Percentiles rank a stretch among this genome's conserved stretches.
Conservation (phyloP, 1,140 invertebrate genomes). For the Apis cerana region DNA sequence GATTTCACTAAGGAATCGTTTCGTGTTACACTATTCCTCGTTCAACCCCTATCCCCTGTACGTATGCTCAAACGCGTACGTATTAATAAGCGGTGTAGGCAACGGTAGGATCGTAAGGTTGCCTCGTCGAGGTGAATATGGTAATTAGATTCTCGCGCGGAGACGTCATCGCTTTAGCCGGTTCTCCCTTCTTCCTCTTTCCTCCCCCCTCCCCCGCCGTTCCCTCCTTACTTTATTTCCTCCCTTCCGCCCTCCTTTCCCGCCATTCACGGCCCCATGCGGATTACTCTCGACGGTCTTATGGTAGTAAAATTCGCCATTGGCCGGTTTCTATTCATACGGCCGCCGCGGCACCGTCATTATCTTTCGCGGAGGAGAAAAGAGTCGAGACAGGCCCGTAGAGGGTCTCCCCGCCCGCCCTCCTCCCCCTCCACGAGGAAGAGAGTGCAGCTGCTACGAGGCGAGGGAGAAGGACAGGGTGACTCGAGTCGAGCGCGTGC, state of each 20-base stretch:
- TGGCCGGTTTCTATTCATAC: constrained; percentile 53
- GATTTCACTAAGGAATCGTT: neutral
- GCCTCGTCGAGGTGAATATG: constrained; percentile 58
- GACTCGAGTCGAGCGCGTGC: neutral
- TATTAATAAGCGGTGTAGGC: constrained; percentile 23
- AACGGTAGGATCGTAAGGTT: constrained; percentile 22
- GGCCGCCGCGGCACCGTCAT: constrained; percentile 31
- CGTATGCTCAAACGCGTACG: neutral
- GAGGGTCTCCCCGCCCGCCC: neutral
- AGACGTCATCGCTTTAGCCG: constrained; percentile 63
- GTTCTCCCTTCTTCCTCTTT: constrained; percentile 44
- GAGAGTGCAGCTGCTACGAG: neutral
- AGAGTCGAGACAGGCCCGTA: neutral
- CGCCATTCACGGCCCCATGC: constrained; percentile 29
- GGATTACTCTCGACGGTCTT: constrained; percentile 33
- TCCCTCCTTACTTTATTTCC: constrained; percentile 17
- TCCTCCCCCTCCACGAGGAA: neutral
- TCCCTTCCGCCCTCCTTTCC: constrained; percentile 10
- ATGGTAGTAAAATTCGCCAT: constrained; percentile 57
- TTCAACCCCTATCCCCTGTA: neutral
- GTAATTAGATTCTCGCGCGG: constrained; percentile 68
- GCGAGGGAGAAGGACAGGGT: constrained; percentile 7
- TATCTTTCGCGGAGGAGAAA: constrained; percentile 46
- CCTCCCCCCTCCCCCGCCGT: neutral
- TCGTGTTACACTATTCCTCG: neutral